Base-by-base conservation (phyloP, 2,888 invertebrate genomes). In the Ophonus ardosiacus region DNA sequence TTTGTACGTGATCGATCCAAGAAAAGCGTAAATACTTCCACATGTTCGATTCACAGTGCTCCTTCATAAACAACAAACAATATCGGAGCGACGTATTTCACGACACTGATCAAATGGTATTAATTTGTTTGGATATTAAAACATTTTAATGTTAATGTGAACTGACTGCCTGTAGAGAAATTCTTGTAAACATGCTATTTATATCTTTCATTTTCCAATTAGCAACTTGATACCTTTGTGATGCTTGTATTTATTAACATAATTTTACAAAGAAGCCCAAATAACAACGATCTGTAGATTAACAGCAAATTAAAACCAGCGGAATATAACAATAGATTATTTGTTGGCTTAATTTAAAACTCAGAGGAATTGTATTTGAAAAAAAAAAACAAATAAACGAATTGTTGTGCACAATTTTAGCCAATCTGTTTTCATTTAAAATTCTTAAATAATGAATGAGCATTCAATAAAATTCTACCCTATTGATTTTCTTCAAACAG, bases 401-500 rank as follows among this genome's bases (percentile, higher is more conserved):
- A 38, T 38, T 24, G 63, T 68, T 68, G 68, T 15, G 24, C 31
- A 38, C 15, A 68, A 13, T 8, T 68, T 68, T 31, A 1, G 13
- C 24, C 4, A 5, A 8, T 65, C n/a, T 13, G 17, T 2, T 65
- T 65, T 24, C 7, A 31, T 18, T 65, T 7, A 31, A 24, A 24
- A 24, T 24, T 63, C 31, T n/a, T 68, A 38, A 68, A 68, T 68
- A 68, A 68, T 63, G 63, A 63, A 63, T 24, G 24, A 63, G 63
- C 24, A 18, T 68, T 68, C 15, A 68, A 68, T 68, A 38, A 68
- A 68, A 68, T 68, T 68, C n/a, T 68, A 8, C 24, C 15, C 68
- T 78, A 78, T 78, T 78, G 78, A 78, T 78, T 78, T 74, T 78
- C 57, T 78, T 68, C 68, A 78, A 24, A 57, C 56, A 38, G 24